These are phyloP conservation scores for Chrysodeixis includens DNA, from an alignment of 2,888 invertebrate species.

Conservation along the genomic window DNA sequence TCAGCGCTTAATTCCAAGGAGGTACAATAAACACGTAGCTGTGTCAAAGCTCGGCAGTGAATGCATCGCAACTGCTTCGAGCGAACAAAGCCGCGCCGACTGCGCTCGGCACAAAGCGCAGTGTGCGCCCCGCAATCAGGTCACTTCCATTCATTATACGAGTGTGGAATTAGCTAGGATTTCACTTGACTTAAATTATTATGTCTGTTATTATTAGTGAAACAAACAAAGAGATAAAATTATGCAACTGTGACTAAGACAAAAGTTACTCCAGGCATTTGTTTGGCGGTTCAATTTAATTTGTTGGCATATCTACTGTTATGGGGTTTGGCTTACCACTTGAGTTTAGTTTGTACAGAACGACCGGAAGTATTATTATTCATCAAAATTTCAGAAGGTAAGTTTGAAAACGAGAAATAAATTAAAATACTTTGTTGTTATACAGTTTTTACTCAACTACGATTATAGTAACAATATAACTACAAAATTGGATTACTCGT, in stretches of 20 bases:
- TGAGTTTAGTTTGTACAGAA: too few relatives aligned
- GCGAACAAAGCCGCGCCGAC: constrained; percentile 47
- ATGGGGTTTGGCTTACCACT: not conserved
- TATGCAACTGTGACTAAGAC: not conserved
- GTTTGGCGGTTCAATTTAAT: not conserved
- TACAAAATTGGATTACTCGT: too few relatives aligned
- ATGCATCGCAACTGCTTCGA: constrained; percentile 46
- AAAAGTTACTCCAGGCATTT: not conserved
- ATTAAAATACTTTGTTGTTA: too few relatives aligned
- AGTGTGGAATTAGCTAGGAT: constrained; percentile 49
- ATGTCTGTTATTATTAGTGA: not conserved
- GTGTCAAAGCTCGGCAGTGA: constrained; percentile 44
- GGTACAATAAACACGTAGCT: constrained; percentile 47
- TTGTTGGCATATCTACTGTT: not conserved
- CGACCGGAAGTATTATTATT: too few relatives aligned
- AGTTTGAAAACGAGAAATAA: too few relatives aligned
- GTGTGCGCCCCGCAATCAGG: constrained; percentile 54
- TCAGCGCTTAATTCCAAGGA: constrained; percentile 20
- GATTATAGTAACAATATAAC: too few relatives aligned
- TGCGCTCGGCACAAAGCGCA: constrained; percentile 47
- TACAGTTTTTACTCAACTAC: too few relatives aligned
- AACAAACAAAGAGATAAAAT: not conserved
- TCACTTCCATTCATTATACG: constrained; percentile 51
- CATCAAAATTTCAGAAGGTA: too few relatives aligned
- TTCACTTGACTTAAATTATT: constrained; percentile 25